Base-by-base conservation (phyloP, 1,140 invertebrate genomes). In the Dendrolimus kikuchii region DNA sequence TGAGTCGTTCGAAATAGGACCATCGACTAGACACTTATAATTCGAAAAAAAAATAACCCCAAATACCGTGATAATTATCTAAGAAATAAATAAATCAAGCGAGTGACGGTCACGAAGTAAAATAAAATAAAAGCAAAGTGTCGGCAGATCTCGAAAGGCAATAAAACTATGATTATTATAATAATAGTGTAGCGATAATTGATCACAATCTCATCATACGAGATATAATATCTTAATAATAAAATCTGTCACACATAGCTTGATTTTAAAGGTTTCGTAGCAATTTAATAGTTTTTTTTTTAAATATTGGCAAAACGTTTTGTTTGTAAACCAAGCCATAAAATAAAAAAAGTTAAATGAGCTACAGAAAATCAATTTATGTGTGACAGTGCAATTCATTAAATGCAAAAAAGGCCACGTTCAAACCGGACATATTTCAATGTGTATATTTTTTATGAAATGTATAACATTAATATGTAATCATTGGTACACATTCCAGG, bases 11-110 rank as follows among this genome's bases (percentile, higher is more conserved):
- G 23, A 23, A 23, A 23, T 23, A 71, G 66, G 64, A 45, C 63
- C 71, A 64, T 71, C 74, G 79, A 83, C 79, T 83, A 81, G 79
- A 77, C 74, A 68, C 75, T 79, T 74, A 61, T 41, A 50, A 59
- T 70, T 73, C 71, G 69, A 72, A 68, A 74, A 76, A 77, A 75
- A 76, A 54, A 49, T 45, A 52, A 53, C 64, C 56, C 42, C 57
- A 62, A 53, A 59, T 59, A 55, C 10, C 47, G 38, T 50, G 59
- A 65, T 62, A 49, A 53, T 64, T 58, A 59, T 43, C 58, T 54
- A 71, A 66, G 53, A 57, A 62, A 64, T 71, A 70, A 67, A 77
- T 77, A 75, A 77, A 80, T 77, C 71, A 70, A 75, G 57, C 55
- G 51, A 63, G 60, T 46, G 62, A 61, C 55, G 53, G 67, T 74